Percentiles rank a stretch among this genome's conserved stretches.
These are phyloP conservation scores for Denticeps clupeoides DNA, from an alignment of 2,797 vertebrate genomes.

Conservation along the genomic window DNA sequence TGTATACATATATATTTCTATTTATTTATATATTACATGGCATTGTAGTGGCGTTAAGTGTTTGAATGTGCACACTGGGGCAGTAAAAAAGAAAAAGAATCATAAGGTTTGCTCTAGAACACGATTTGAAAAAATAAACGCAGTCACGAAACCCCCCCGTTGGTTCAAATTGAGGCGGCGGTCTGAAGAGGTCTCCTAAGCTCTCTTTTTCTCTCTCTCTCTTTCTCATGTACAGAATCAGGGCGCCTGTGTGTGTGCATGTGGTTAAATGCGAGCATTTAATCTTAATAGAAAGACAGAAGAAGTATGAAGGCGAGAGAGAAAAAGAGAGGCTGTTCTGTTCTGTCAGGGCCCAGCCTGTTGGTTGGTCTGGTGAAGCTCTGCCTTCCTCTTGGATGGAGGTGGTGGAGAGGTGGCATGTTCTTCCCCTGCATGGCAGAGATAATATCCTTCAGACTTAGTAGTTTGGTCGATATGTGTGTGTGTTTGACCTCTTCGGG, in stretches of 20 bases:
- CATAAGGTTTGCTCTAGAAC: no score
- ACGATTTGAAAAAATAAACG: no score
- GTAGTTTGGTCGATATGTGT: slow-evolving; percentile 51
- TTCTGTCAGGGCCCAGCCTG: no score
- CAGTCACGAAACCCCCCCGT: no score
- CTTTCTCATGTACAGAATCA: slow-evolving; percentile 18
- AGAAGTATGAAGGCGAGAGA: slow-evolving; percentile 10
- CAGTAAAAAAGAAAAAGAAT: slow-evolving; percentile 31
- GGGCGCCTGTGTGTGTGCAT: slow-evolving; percentile 4
- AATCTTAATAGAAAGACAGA: not conserved
- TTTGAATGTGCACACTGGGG: slow-evolving; percentile 20
- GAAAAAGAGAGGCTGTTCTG: slow-evolving; percentile 11
- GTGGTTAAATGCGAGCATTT: not conserved
- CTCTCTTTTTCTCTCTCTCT: slow-evolving; percentile 13
- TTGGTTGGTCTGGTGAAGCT: slow-evolving; percentile 21
- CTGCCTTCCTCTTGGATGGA: slow-evolving; percentile 22
- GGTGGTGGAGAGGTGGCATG: slow-evolving; percentile 44
- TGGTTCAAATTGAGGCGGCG: no score
- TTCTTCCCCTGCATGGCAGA: slow-evolving; percentile 90
- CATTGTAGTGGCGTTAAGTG: slow-evolving; percentile 31
- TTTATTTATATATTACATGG: slow-evolving; percentile 44
- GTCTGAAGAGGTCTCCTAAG: no score
- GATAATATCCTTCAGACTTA: slow-evolving; percentile 79
- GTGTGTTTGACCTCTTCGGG: slow-evolving; percentile 35
- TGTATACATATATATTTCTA: slow-evolving; percentile 3